phyloP scores from a whole-genome alignment of 2,888 invertebrate species.

The Uloborus plumipes region DNA sequence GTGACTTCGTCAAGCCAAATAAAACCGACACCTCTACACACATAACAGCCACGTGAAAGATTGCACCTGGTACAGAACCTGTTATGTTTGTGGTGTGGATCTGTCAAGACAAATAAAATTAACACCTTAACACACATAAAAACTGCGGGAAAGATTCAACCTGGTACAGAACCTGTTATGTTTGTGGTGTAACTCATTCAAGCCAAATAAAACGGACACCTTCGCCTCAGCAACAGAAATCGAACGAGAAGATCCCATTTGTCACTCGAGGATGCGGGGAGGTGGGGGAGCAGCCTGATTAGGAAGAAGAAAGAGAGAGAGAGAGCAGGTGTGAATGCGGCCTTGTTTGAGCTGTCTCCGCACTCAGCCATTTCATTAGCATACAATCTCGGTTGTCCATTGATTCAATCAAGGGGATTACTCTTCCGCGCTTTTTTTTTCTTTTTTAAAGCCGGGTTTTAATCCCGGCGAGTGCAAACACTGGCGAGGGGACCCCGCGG shows the following conservation, averaged over 20 bases:
- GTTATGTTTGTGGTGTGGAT: no score
- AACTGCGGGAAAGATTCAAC: no score
- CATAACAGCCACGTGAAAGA: no score
- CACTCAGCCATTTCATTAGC: constrained; percentile 58
- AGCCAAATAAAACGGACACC: no score
- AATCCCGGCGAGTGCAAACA: constrained; percentile 40
- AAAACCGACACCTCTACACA: no score
- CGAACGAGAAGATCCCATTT: constrained; percentile 18
- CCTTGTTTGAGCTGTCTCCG: constrained; percentile 44
- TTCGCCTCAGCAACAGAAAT: not conserved
- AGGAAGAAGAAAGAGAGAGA: constrained; percentile 3
- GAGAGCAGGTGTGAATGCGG: constrained; percentile 57
- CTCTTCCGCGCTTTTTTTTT: constrained; percentile 13
- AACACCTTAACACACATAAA: no score
- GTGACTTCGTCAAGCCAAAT: no score
- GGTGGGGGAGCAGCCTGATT: not conserved
- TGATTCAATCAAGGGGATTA: constrained; percentile 61
- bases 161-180: no score
- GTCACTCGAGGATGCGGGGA: constrained; percentile 20
- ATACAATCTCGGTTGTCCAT: constrained; percentile 59
- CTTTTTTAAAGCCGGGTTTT: constrained; percentile 12
- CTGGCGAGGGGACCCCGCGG: not conserved
- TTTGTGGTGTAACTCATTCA: no score
- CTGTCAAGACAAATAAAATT: no score
- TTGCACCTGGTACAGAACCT: no score